Evolutionary conservation across 2,888 invertebrate genomes (phyloP).

Genomic region (Drosophila antonietae): DNA sequence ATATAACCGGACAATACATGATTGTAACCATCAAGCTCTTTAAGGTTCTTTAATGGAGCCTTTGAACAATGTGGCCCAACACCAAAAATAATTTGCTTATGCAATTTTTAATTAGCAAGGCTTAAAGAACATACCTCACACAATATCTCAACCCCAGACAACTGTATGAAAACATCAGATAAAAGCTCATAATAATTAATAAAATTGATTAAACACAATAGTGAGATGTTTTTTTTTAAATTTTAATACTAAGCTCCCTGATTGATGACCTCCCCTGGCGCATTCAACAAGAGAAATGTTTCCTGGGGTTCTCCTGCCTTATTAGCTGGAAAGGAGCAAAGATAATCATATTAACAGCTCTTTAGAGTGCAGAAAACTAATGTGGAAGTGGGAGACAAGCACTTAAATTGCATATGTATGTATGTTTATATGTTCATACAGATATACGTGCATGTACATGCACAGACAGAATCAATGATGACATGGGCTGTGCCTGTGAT

Average conservation of each 20-base stretch:
- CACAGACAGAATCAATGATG: constrained; percentile 29
- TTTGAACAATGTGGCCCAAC: constrained; percentile 2
- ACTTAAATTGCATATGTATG: neutral
- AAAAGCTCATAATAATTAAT: constrained; percentile 76
- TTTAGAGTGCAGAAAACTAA: constrained; percentile 37
- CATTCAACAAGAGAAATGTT: constrained; percentile 25
- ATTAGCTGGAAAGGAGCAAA: constrained; percentile 6
- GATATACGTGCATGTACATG: neutral
- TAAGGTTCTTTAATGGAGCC: constrained; percentile 17
- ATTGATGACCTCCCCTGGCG: constrained; percentile 52
- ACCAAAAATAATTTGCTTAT: constrained; percentile 36
- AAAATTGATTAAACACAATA: constrained; percentile 66
- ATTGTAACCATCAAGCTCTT: constrained; percentile 25
- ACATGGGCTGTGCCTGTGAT: constrained; percentile 39
- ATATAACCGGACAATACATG: constrained; percentile 36
- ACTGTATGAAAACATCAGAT: constrained; percentile 62
- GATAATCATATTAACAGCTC: constrained; percentile 39
- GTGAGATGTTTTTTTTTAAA: constrained; percentile 47
- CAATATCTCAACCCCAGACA: constrained; percentile 29
- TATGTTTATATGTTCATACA: neutral
- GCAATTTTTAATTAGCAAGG: constrained; percentile 63
- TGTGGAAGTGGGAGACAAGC: constrained; percentile 18
- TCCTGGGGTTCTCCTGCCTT: neutral
- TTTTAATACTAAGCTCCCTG: constrained; percentile 51
- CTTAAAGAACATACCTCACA: constrained; percentile 39